phyloP scores from a whole-genome alignment of 1,140 invertebrate genomes.

The Cyclargus thomasi region DNA sequence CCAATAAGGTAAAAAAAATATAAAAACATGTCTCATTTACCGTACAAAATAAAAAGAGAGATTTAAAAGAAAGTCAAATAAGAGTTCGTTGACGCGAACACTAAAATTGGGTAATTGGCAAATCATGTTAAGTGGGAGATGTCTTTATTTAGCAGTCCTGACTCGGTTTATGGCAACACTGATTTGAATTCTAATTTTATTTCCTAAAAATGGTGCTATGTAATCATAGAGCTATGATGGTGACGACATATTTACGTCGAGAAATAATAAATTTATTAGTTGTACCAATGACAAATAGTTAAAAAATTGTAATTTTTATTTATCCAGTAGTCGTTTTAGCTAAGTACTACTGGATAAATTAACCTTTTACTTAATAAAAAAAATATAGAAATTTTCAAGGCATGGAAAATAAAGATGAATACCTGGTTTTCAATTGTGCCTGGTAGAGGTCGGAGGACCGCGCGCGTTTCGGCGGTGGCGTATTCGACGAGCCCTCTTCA shows the following conservation, averaged over 20 bases:
- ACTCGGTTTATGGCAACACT: conserved; percentile 31
- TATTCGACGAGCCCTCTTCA: conserved; percentile 67
- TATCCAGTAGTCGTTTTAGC: no score
- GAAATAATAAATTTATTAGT: no score
- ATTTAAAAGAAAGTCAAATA: neutral
- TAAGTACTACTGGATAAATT: no score
- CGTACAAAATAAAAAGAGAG: neutral
- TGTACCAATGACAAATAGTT: neutral
- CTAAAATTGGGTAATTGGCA: conserved; percentile 25
- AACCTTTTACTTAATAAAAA: no score
- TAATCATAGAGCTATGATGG: conserved; percentile 38
- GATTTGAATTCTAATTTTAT: conserved; percentile 37
- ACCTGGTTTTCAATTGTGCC: conserved; percentile 75
- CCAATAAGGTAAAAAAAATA: conserved; percentile 13
- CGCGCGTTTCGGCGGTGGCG: conserved; percentile 78
- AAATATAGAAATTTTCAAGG: neutral
- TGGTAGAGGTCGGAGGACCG: conserved; percentile 78
- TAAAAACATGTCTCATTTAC: neutral
- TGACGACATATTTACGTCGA: conserved; percentile 21
- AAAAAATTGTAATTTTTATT: no score
- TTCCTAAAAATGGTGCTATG: conserved; percentile 33
- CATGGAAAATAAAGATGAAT: conserved; percentile 21
- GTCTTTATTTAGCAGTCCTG: conserved; percentile 29
- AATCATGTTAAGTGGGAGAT: conserved; percentile 29
- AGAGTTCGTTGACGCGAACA: conserved; percentile 8